phyloP scores from a whole-genome alignment of 2,888 invertebrate species.

The Phymatocera aterrima region DNA sequence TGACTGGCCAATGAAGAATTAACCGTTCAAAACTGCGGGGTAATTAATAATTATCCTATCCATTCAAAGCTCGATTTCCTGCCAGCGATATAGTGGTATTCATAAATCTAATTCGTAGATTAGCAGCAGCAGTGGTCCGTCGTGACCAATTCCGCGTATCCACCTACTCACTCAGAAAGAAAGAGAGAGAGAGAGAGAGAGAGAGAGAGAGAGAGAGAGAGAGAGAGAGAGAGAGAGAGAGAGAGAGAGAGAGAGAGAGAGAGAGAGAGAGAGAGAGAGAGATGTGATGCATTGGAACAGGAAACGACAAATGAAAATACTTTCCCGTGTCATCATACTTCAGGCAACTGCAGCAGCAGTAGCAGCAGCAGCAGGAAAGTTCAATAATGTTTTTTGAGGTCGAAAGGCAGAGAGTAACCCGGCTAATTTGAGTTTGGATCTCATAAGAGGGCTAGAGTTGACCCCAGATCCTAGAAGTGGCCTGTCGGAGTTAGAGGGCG shows the following conservation, averaged over 20 bases:
- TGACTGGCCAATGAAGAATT: slow-evolving; percentile 11
- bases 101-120: slow-evolving; percentile 1
- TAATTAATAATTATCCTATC: slow-evolving; percentile 43
- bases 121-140: background rate
- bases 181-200: no score
- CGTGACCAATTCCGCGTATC: background rate
- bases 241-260: no score
- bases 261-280: no score
- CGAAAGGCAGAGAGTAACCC: background rate
- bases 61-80: slow-evolving; percentile 20
- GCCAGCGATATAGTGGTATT: background rate
- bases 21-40: slow-evolving; percentile 38
- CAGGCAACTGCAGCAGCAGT: background rate
- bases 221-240: no score
- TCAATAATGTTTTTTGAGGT: background rate
- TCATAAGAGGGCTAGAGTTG: background rate
- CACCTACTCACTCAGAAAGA: no score
- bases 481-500: slow-evolving; percentile 36
- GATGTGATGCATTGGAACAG: no score
- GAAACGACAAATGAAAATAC: background rate
- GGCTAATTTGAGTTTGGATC: background rate
- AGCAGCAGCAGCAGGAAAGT: background rate
- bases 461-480: background rate
- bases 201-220: no score
- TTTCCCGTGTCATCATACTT: no score